Percentiles rank a stretch among this genome's conserved stretches.
phyloP scores from a whole-genome alignment of 2,888 invertebrate species.

The Trichopria drosophilae region DNA sequence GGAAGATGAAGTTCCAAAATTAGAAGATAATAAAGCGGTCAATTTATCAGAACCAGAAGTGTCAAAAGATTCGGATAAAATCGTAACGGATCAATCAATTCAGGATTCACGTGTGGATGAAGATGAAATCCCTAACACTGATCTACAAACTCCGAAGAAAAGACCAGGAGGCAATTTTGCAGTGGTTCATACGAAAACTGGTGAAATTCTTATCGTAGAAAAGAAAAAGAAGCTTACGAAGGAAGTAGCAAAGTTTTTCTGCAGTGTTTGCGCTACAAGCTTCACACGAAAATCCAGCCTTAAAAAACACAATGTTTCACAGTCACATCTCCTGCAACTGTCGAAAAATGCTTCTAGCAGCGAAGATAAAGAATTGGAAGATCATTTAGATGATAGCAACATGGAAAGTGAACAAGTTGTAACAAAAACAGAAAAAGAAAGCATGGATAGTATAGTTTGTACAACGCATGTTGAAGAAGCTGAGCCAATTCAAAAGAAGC shows the following conservation, averaged over 20 bases:
- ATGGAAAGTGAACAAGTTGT: too few relatives aligned
- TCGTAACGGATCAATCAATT: background rate
- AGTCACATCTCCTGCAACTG: slow-evolving; percentile 50
- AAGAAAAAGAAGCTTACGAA: slow-evolving; percentile 55
- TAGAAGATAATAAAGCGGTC: background rate
- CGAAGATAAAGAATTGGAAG: slow-evolving; percentile 25
- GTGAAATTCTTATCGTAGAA: slow-evolving; percentile 54
- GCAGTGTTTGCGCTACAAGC: slow-evolving; percentile 52
- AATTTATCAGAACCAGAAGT: slow-evolving; percentile 8
- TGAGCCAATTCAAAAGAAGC: too few relatives aligned
- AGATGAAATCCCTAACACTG: slow-evolving; percentile 29
- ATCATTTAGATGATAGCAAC: too few relatives aligned
- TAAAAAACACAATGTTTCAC: slow-evolving; percentile 55
- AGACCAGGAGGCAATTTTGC: slow-evolving; percentile 49
- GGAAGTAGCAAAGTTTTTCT: slow-evolving; percentile 53
- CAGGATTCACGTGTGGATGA: slow-evolving; percentile 8
- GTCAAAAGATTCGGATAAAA: too few relatives aligned
- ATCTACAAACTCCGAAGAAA: slow-evolving; percentile 46
- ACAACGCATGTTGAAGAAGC: too few relatives aligned
- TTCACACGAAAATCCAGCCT: slow-evolving; percentile 55
- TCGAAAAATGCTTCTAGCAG: slow-evolving; percentile 34
- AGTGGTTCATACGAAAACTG: slow-evolving; percentile 52
- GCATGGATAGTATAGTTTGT: too few relatives aligned
- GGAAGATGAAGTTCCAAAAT: background rate
- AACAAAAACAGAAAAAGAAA: too few relatives aligned